Evolutionary conservation across 2,113 vertebrate species (phyloP).

Genomic region (Polypterus bichir): DNA sequence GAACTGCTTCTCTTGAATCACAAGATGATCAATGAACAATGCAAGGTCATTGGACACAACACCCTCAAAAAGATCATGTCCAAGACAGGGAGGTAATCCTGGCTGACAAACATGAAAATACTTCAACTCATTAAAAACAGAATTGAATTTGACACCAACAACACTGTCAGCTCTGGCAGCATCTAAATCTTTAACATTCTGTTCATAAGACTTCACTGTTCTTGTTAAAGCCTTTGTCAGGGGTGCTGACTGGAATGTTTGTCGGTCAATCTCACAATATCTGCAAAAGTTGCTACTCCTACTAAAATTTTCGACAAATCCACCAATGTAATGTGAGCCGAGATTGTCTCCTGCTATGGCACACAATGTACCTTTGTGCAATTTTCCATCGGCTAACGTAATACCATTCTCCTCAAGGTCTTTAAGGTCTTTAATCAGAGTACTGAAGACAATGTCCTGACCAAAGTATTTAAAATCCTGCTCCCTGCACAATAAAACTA

Average conservation of each 20-base stretch:
- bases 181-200: slow-evolving; percentile 8
- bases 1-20: too few relatives aligned
- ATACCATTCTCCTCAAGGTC: too few relatives aligned
- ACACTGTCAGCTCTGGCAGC: not conserved
- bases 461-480: too few relatives aligned
- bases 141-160: slow-evolving; percentile 11
- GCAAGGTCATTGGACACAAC: too few relatives aligned
- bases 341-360: slow-evolving; percentile 23
- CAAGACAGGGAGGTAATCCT: too few relatives aligned
- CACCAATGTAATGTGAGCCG: slow-evolving; percentile 16
- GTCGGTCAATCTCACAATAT: slow-evolving; percentile 18
- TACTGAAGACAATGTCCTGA: too few relatives aligned
- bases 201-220: slow-evolving; percentile 10
- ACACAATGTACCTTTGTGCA: slow-evolving; percentile 7
- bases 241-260: slow-evolving; percentile 8
- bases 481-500: too few relatives aligned
- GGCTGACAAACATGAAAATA: slow-evolving; percentile 5
- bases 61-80: too few relatives aligned
- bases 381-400: too few relatives aligned
- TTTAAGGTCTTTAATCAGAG: too few relatives aligned
- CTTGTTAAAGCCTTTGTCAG: slow-evolving; percentile 5
- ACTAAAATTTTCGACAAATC: slow-evolving; percentile 24
- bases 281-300: slow-evolving; percentile 6
- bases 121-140: slow-evolving; percentile 11
- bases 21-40: too few relatives aligned